Evolutionary conservation across 2,113 vertebrate genomes (phyloP).

Genomic region (Leptocoma aspasia): DNA sequence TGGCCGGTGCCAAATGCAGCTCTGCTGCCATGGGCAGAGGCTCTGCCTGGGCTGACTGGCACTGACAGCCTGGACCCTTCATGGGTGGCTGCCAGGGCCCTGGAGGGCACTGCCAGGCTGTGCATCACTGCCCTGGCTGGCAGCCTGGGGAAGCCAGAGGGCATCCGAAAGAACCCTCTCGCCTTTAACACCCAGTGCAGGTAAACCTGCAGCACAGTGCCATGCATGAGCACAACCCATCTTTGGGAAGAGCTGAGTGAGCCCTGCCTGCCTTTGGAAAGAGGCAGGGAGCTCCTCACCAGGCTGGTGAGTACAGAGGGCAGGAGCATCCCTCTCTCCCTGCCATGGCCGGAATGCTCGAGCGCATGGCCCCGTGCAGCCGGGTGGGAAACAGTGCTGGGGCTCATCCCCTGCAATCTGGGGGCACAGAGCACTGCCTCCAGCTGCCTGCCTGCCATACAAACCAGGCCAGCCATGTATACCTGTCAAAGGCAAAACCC

Average conservation of each 20-base stretch:
- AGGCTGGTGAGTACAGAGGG: not conserved
- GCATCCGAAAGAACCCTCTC: accelerated
- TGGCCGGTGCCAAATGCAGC: accelerated
- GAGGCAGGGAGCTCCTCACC: accelerated
- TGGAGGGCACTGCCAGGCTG: not conserved
- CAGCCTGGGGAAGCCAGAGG: not conserved
- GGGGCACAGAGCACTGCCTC: not conserved
- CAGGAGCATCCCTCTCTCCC: not conserved
- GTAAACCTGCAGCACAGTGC: not conserved
- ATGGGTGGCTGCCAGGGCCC: not conserved
- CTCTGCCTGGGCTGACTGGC: not conserved
- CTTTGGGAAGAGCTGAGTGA: not conserved
- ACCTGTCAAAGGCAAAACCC: not conserved
- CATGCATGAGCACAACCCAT: accelerated
- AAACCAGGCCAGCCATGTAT: accelerated
- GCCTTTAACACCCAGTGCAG: not conserved
- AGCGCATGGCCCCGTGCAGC: accelerated
- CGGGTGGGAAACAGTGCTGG: accelerated
- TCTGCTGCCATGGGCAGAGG: not conserved
- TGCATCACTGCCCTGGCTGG: no score
- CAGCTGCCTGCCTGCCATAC: not conserved
- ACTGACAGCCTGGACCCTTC: not conserved
- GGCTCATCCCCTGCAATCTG: not conserved
- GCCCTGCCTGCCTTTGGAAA: accelerated
- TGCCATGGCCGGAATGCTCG: not conserved